These are phyloP conservation scores for Onychomys leucogaster DNA, from an alignment of 2,797 vertebrate genomes.

Conservation along the genomic window DNA sequence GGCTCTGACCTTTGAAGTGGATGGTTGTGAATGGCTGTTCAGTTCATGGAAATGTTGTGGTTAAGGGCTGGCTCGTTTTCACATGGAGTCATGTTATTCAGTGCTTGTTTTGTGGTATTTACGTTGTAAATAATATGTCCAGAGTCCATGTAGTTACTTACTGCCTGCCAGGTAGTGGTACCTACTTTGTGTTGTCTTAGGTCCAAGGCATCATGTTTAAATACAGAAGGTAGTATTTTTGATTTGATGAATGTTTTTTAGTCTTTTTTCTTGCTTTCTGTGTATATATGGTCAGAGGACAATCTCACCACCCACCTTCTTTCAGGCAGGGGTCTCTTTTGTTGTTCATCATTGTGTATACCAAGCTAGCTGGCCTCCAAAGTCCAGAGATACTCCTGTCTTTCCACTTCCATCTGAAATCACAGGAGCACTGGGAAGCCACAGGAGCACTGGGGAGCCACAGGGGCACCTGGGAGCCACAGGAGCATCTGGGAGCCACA, in stretches of 20 bases:
- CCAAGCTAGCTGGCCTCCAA: not conserved
- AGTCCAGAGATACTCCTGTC: not conserved
- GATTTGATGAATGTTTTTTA: constrained; percentile 12
- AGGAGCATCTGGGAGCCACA: too few species aligned
- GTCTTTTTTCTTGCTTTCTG: not conserved
- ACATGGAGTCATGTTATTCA: constrained; percentile 57
- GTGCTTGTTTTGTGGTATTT: constrained; percentile 79
- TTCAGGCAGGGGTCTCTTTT: not conserved
- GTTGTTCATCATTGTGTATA: not conserved
- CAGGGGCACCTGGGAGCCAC: too few species aligned
- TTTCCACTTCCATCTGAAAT: not conserved
- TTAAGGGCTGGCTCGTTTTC: constrained; percentile 75
- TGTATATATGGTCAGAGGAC: not conserved
- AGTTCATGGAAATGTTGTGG: constrained; percentile 34
- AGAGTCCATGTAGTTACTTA: constrained; percentile 46
- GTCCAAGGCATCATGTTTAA: not conserved
- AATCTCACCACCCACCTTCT: too few species aligned
- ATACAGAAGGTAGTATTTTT: constrained; percentile 24
- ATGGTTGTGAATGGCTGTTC: not conserved
- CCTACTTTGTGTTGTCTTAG: constrained; percentile 54
- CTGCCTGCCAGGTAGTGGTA: constrained; percentile 28
- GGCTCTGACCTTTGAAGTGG: constrained; percentile 63
- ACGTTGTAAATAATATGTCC: constrained; percentile 68
- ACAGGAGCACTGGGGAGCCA: too few species aligned
- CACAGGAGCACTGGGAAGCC: too few species aligned